phyloP scores from a whole-genome alignment of 2,888 invertebrate species.

The Chaitophorus viminalis region DNA sequence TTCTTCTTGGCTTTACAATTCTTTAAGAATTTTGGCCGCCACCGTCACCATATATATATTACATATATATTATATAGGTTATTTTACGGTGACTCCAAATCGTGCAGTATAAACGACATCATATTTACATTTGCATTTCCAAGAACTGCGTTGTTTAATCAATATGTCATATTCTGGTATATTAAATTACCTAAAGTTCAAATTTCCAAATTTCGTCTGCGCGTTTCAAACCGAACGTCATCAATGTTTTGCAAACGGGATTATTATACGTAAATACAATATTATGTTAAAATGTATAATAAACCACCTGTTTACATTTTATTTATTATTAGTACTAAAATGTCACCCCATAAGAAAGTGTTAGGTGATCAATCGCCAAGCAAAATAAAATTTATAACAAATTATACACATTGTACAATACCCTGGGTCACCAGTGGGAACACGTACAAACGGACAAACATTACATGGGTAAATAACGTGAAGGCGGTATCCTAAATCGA shows the following conservation, averaged over 20 bases:
- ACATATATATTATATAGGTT: no score
- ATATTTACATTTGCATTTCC: no score
- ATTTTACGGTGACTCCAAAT: no score
- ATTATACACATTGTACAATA: not conserved
- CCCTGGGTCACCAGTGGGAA: not conserved
- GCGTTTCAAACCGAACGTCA: not conserved
- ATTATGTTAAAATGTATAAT: no score
- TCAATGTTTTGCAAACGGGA: not conserved
- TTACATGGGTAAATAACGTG: not conserved
- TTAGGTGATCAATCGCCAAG: no score
- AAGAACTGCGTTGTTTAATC: not conserved
- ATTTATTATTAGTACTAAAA: not conserved
- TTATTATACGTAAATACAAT: not conserved
- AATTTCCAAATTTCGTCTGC: not conserved
- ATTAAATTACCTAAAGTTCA: not conserved
- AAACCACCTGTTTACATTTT: not conserved
- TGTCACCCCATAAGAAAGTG: not conserved
- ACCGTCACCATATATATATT: no score
- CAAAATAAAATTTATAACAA: no score
- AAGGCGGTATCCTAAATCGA: constrained; percentile 13
- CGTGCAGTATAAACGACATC: no score
- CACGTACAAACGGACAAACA: not conserved
- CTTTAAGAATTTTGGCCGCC: no score
- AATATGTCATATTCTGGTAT: no score
- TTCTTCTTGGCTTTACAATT: no score